Conservation (phyloP, 2,113 vertebrate genomes). For the Sturnira hondurensis region DNA sequence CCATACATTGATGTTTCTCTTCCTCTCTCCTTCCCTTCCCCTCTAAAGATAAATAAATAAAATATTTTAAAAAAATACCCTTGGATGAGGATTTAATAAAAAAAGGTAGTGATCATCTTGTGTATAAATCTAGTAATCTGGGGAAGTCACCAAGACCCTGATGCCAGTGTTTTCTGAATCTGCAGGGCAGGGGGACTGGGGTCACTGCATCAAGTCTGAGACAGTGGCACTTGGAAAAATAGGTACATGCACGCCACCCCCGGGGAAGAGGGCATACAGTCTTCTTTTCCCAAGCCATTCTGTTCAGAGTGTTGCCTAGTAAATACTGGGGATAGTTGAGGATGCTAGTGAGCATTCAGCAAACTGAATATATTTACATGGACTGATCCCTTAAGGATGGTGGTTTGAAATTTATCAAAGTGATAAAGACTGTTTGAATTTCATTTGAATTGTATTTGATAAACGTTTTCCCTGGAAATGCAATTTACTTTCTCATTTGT, state of each 20-base stretch:
- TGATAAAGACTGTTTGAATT: slow-evolving; percentile 61
- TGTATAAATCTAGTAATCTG: neutral
- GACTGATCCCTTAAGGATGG: neutral
- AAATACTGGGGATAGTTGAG: neutral
- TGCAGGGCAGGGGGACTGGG: neutral
- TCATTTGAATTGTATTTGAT: slow-evolving; percentile 67
- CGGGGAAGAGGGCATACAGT: neutral
- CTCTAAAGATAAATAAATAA: too few species aligned
- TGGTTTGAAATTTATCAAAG: slow-evolving; percentile 70
- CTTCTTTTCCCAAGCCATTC: neutral
- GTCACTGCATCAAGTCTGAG: neutral
- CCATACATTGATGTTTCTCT: too few species aligned
- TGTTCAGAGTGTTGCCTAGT: neutral
- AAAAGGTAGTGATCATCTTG: neutral
- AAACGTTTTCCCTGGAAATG: slow-evolving; percentile 66
- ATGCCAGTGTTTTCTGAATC: neutral
- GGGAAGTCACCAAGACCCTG: neutral
- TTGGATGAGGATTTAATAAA: too few species aligned
- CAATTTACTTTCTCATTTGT: neutral
- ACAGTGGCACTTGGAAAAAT: neutral
- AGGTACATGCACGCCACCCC: too few species aligned
- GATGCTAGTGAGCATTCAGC: neutral
- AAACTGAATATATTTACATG: slow-evolving; percentile 30
- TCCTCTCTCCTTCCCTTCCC: too few species aligned
- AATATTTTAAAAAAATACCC: too few species aligned